Evolutionary conservation across 2,113 vertebrate species (phyloP).

Genomic region (Taurulus bubalis): DNA sequence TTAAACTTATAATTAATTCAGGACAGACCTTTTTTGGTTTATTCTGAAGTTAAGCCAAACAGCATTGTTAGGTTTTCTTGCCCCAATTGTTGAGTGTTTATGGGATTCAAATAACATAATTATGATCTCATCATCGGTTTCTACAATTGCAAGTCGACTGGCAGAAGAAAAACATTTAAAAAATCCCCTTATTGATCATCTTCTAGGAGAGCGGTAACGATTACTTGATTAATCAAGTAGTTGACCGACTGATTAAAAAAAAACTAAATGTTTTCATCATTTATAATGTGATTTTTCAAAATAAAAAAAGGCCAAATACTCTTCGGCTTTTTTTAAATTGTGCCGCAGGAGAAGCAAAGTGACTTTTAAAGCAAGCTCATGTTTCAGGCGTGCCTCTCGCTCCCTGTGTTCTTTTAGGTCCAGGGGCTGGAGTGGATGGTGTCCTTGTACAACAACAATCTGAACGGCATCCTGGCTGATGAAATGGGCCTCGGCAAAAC

Average conservation of each 20-base stretch:
- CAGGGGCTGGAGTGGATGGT: slow-evolving; percentile 99
- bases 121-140: neutral
- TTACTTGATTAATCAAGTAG: neutral
- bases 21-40: neutral
- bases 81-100: neutral
- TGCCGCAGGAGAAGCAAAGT: neutral
- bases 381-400: slow-evolving; percentile 26
- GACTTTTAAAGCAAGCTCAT: neutral
- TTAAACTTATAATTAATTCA: neutral
- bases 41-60: neutral
- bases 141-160: fast-evolving
- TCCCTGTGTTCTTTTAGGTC: slow-evolving; percentile 83
- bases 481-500: slow-evolving; percentile 99
- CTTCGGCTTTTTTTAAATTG: no score
- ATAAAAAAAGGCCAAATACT: neutral
- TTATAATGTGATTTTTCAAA: neutral
- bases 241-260: fast-evolving
- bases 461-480: slow-evolving; percentile 97
- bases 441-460: slow-evolving; percentile 98
- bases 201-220: neutral
- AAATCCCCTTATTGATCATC: neutral
- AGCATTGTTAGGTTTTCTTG: neutral
- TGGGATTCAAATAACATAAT: neutral
- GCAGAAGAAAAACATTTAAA: neutral
- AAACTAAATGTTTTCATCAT: neutral